Percentiles rank a stretch among this genome's conserved stretches.
phyloP scores from a whole-genome alignment of 2,888 invertebrate genomes.

The Cataglyphis albicans region DNA sequence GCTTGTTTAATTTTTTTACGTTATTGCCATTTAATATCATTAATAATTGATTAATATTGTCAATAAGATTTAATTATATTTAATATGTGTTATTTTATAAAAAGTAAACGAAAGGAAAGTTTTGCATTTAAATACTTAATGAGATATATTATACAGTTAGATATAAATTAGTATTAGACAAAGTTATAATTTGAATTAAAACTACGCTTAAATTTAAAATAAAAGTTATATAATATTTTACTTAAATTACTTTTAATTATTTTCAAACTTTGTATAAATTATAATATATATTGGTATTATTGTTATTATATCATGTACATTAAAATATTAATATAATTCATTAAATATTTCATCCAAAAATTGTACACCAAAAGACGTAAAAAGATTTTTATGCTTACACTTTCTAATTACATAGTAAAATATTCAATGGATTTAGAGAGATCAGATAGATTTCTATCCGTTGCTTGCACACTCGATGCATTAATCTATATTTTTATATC shows the following conservation, averaged over 20 bases:
- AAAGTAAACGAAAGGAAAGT: background rate
- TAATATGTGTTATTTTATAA: background rate
- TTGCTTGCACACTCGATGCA: background rate
- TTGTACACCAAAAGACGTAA: background rate
- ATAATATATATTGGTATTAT: background rate
- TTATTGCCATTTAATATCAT: background rate
- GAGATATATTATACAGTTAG: background rate
- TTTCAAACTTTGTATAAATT: background rate
- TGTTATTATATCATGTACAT: background rate
- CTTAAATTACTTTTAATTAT: background rate
- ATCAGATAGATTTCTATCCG: too few relatives aligned
- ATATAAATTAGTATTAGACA: background rate
- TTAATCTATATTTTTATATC: conserved; percentile 7
- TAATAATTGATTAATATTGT: background rate
- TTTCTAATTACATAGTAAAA: background rate
- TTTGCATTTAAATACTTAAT: background rate
- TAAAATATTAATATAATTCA: background rate
- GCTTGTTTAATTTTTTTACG: background rate
- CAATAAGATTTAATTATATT: background rate
- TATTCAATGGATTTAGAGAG: background rate
- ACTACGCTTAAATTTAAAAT: background rate
- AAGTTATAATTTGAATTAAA: background rate
- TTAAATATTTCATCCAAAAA: background rate
- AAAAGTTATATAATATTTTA: background rate
- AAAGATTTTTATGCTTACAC: background rate